These are phyloP conservation scores for Butorides virescens DNA, from an alignment of 2,113 vertebrate species.

Conservation along the genomic window DNA sequence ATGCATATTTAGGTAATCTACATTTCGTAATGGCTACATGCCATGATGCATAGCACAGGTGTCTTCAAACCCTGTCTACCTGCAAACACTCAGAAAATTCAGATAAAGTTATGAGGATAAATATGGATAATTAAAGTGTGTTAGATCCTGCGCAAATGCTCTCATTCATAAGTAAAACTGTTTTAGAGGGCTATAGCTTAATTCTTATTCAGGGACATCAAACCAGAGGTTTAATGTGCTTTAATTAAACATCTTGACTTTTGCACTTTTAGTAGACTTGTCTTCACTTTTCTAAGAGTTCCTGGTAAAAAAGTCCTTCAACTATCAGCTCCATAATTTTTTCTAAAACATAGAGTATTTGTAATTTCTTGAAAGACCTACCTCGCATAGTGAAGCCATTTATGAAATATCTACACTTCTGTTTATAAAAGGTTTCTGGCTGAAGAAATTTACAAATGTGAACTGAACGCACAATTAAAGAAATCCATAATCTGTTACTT, in stretches of 20 bases:
- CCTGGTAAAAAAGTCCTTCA: neutral
- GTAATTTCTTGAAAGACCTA: neutral
- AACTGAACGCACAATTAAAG: neutral
- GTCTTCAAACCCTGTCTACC: neutral
- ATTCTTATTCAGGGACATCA: neutral
- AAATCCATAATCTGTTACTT: neutral
- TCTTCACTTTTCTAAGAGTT: neutral
- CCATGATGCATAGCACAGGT: neutral
- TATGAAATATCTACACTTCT: neutral
- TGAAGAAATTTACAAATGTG: neutral
- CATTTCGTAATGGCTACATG: neutral
- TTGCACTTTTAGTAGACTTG: neutral
- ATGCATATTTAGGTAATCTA: neutral
- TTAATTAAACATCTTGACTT: neutral
- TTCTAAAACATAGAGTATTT: neutral
- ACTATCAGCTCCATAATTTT: neutral
- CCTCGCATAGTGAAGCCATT: neutral
- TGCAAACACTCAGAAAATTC: neutral
- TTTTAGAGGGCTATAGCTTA: neutral
- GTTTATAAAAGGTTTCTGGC: neutral
- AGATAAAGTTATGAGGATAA: neutral
- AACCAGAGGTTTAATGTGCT: neutral
- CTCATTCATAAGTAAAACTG: neutral
- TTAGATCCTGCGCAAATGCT: neutral
- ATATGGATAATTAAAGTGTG: neutral